Conservation (phyloP, 2,797 vertebrate genomes). For the Sphenopsis melanotis region DNA sequence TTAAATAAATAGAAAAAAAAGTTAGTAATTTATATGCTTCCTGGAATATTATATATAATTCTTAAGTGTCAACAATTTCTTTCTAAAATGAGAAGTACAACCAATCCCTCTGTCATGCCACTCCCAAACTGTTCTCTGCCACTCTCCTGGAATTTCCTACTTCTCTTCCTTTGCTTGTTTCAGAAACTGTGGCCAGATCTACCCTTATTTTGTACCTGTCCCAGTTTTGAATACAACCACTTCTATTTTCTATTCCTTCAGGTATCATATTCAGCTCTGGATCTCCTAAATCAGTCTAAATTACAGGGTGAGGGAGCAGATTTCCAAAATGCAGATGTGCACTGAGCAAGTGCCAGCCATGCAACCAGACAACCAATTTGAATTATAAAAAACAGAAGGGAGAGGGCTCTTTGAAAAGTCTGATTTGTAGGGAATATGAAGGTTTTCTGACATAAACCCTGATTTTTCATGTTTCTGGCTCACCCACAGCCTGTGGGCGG, state of each 20-base stretch:
- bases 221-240: not conserved
- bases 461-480: not conserved
- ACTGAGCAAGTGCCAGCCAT: not conserved
- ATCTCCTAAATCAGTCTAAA: not conserved
- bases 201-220: not conserved
- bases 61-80: not conserved
- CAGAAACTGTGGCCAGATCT: not conserved
- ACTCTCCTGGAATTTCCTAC: not conserved
- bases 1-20: not conserved
- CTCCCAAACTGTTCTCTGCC: not conserved
- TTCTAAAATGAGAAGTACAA: not conserved
- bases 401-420: not conserved
- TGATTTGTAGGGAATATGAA: not conserved
- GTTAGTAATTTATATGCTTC: not conserved
- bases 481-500: not conserved
- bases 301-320: not conserved
- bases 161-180: not conserved
- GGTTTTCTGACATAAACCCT: not conserved
- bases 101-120: fast-evolving
- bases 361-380: not conserved
- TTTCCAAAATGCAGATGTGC: not conserved
- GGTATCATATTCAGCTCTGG: not conserved
- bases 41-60: not conserved
- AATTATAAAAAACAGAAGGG: not conserved
- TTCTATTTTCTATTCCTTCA: not conserved